These are phyloP conservation scores for Epinotia demarniana DNA, from an alignment of 2,888 invertebrate genomes.

Conservation along the genomic window DNA sequence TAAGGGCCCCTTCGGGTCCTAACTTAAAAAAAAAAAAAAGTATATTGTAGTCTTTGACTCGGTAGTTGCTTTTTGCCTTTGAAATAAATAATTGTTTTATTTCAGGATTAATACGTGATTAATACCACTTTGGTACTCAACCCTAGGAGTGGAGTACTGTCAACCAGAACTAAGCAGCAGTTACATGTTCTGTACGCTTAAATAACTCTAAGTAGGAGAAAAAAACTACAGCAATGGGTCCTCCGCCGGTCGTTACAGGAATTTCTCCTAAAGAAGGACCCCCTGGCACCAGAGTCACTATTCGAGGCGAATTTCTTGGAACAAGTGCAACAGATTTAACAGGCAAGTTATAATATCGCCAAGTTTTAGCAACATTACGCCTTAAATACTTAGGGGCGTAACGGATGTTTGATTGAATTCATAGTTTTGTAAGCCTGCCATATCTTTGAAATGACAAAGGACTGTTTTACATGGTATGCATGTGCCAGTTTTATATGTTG, in stretches of 20 bases:
- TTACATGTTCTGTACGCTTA: slow-evolving; percentile 4
- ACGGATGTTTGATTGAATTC: background rate
- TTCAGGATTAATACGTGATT: background rate
- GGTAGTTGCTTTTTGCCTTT: background rate
- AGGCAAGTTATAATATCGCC: slow-evolving; percentile 81
- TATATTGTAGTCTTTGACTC: too few species aligned
- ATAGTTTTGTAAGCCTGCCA: too few species aligned
- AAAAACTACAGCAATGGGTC: slow-evolving; percentile 81
- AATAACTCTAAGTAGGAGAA: background rate
- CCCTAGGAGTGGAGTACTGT: background rate
- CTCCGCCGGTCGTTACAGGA: slow-evolving; percentile 96
- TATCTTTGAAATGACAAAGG: too few species aligned
- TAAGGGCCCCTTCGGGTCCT: too few species aligned
- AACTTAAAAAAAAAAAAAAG: too few species aligned
- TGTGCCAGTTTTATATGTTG: too few species aligned
- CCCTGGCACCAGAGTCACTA: slow-evolving; percentile 97
- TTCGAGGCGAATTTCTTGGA: slow-evolving; percentile 98
- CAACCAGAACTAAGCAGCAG: background rate
- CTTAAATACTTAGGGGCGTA: slow-evolving; percentile 9
- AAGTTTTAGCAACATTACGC: background rate
- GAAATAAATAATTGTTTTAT: slow-evolving; percentile 14
- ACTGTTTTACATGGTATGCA: too few species aligned
- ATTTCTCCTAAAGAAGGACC: slow-evolving; percentile 99
- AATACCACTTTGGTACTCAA: background rate
- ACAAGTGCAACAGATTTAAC: slow-evolving; percentile 92